These are phyloP conservation scores for Spodoptera picta DNA, from an alignment of 2,888 invertebrate species.

Conservation along the genomic window DNA sequence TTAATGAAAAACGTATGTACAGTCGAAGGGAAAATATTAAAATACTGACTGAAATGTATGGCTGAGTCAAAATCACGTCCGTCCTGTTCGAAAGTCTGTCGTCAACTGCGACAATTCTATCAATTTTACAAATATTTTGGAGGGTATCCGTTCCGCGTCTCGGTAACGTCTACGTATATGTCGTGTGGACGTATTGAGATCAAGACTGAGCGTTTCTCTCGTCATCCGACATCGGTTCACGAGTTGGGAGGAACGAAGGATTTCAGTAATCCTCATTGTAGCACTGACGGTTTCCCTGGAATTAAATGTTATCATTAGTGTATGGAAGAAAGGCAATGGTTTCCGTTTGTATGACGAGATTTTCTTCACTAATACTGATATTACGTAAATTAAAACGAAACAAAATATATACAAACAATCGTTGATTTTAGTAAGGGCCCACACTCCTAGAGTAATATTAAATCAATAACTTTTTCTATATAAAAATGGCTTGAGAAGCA, in stretches of 20 bases:
- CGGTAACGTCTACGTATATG: constrained; percentile 62
- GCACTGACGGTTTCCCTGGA: constrained; percentile 75
- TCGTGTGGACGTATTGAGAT: constrained; percentile 82
- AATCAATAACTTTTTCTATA: too few species aligned
- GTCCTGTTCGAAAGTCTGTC: constrained; percentile 21
- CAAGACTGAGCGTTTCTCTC: constrained; percentile 75
- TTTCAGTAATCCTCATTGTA: constrained; percentile 66
- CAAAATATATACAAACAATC: too few species aligned
- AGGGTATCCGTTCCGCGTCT: constrained; percentile 67
- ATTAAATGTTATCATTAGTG: constrained; percentile 30
- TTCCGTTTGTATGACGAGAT: background rate
- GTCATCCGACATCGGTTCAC: constrained; percentile 55
- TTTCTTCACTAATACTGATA: too few species aligned
- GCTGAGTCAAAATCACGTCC: constrained; percentile 34
- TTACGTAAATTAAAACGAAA: too few species aligned
- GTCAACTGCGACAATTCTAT: constrained; percentile 37
- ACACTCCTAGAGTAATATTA: too few species aligned
- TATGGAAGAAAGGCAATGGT: background rate
- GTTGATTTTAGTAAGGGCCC: too few species aligned
- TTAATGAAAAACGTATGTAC: background rate
- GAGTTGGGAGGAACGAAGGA: constrained; percentile 45
- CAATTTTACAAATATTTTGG: constrained; percentile 61
- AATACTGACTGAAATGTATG: constrained; percentile 52
- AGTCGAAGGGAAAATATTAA: constrained; percentile 17
- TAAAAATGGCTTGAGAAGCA: too few species aligned